Base-by-base conservation (phyloP, 1,140 invertebrate species). In the Apolygus lucorum region DNA sequence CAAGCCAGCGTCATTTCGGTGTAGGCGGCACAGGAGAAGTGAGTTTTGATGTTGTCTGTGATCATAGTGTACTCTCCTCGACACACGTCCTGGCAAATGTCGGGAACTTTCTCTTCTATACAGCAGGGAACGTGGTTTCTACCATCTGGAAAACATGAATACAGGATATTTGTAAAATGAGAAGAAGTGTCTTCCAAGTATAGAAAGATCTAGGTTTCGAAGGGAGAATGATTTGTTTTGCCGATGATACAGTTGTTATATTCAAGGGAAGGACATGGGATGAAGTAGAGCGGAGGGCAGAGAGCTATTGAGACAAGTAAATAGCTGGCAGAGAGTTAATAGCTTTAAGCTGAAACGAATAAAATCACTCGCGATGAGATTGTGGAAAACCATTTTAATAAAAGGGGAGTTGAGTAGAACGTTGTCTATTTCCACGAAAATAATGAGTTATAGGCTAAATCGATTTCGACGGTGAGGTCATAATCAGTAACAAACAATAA, bases 71-170 rank as follows among this genome's bases (percentile, higher is more conserved):
- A 92, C 74, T 91, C 88, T 29, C 91, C 91, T n/a, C 87, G 79
- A 75, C 91, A 93, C 64, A 92, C 88, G 73, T 92, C 89, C 75
- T 90, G 89, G 76, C 91, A 92, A 67, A 91, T 85, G 77, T 91
- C 88, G 0, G 90, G 90, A 22, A 92, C 87, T 64, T 86, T 82
- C 77, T 91, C 89, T 70, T 88, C 84, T 21, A 88, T 84, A 76
- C 91, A 92, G 77, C 90, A 92, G 0, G 90, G 90, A 42, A 90
- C 87, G 79, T 92, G 90, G 79, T 92, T 91, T 26, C 90, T 81
- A 0, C 89, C 88, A 78, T 92, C 90, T 74, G 84, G 2, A 74
- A 71, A 22, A 49, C 8, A 49, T 49, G 8, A 49, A 49, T n/a
- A n/a, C n/a, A n/a, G n/a, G n/a, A n/a, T n/a, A n/a, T n/a, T n/a